Evolutionary conservation across 2,113 vertebrate species (phyloP), one percentile per base, ranked within the genome.

Genomic region (Pedionomus torquatus): DNA sequence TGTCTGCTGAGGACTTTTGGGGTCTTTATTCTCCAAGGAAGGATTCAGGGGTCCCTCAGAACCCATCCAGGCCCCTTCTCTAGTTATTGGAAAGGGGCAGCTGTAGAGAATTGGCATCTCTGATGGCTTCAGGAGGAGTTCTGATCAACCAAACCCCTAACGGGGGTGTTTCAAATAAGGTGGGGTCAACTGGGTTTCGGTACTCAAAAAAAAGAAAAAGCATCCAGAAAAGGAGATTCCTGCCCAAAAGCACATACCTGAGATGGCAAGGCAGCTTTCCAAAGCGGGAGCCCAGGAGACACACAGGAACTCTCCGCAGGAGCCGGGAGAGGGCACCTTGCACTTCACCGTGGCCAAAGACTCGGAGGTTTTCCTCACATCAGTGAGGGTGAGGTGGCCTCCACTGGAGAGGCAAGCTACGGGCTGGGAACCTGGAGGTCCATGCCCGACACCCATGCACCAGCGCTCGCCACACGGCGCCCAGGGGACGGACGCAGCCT

Each of bases 211-310:
- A 61, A 35, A 60, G 28, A 43, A 54, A 58, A 35, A 61, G 3
- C 35, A 58, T 16, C 33, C 51, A 72, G 25, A 82, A 41, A 57
- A 46, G 28, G n/a, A 54, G 15, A 48, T 39, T 4, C 44, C 41
- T 65, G 16, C 66, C 44, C 60, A 15, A 28, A 70, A 28, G 28
- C 48, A 72, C 94, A 19, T 83, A 99, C 99, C 99, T 96, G 99
- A 99, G 49, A 99, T 49, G 1, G 98, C 98, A 23, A 99, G 49
- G 77, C 95, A 98, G 61, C 93, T 91, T 26, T 97, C 92, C 78
- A 99, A 96, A 69, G 86, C 89, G 1, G 99, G 99, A 51, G 99
- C 98, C 99, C 99, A 99, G 4, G 97, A 98, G 93, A 99, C 82
- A 0, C 35, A 95, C 87, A 99, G 96, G 68, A 98, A 96, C 7